Evolutionary conservation across 2,797 vertebrate species (phyloP), one percentile per base, ranked within the genome.

Genomic region (Halcyon smyrnensis): DNA sequence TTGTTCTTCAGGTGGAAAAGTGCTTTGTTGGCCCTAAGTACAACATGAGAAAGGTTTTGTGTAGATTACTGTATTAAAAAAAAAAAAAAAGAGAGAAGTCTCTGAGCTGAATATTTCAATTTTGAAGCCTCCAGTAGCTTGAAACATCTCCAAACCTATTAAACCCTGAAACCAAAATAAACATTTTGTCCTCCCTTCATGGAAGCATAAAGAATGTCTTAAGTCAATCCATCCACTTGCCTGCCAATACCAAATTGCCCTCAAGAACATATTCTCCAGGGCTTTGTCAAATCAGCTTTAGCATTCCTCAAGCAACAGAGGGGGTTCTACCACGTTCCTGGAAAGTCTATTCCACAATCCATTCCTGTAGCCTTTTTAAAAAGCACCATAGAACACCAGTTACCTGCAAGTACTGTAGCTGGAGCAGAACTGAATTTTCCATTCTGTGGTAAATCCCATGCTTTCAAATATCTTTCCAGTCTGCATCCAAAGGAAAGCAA

Each of bases 111-210:
- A 93, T 62, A 60, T 69, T 87, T 86, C 11, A 89, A 95, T 94
- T 95, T 77, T 68, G 70, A 93, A 95, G 85, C 70, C 91, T 97
- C 91, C 87, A 87, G 95, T 97, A 97, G 96, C 95, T 94, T 96
- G 96, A 96, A 96, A 95, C 77, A 70, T 91, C 91, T 97, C 96
- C 96, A 96, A 96, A 73, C 91, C 85, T 95, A 95, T 96, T 96
- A 96, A 97, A 95, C 27, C 39, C 87, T 88, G 91, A 93, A 96
- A 96, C 94, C 96, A 96, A 96, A 96, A 96, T 94, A 96, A 96
- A 95, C 96, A 97, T 91, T 89, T 93, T 90, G 93, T 96, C 94
- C 87, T 96, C 93, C 77, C 81, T 95, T 87, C 95, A 89, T 89
- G 88, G 93, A 95, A 87, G 94, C 93, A 90, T 63, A 90, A 96